A percentile compares a stretch with the other conserved stretches of the same genome.
These are phyloP conservation scores for Theretra japonica DNA, from an alignment of 2,888 invertebrate species.

Conservation along the genomic window DNA sequence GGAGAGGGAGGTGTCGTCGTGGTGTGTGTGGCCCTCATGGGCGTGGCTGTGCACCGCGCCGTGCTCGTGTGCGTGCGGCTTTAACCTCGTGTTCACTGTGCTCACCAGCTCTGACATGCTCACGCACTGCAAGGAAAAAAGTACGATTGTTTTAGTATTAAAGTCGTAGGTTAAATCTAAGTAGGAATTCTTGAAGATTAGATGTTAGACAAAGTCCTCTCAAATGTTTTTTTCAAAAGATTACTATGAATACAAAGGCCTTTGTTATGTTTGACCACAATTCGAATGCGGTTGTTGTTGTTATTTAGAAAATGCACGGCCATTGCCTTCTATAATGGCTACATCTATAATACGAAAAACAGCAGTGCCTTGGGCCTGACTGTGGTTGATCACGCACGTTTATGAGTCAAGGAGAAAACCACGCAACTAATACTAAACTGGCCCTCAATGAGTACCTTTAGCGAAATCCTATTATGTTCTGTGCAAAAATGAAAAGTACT, in stretches of 20 bases:
- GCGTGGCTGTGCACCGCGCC: conserved; percentile 45
- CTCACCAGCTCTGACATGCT: conserved; percentile 76
- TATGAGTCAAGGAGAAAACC: not conserved
- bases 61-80: conserved; percentile 62
- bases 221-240: not conserved
- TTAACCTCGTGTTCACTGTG: conserved; percentile 72
- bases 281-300: not conserved
- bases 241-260: not conserved
- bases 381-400: not conserved
- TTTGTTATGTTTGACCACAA: not conserved
- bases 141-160: conserved; percentile 9
- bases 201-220: not conserved
- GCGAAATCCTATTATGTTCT: too few species aligned
- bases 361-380: too few species aligned
- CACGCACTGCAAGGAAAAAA: conserved; percentile 70
- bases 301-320: not conserved
- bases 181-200: not conserved
- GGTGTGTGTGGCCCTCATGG: conserved; percentile 49
- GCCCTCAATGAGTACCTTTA: too few species aligned
- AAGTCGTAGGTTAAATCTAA: not conserved
- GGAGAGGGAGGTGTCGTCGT: conserved; percentile 56
- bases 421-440: too few species aligned
- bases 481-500: conserved; percentile 48
- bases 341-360: not conserved
- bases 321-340: not conserved